phyloP scores from a whole-genome alignment of 2,888 invertebrate species.

The Lysandra bellargus region DNA sequence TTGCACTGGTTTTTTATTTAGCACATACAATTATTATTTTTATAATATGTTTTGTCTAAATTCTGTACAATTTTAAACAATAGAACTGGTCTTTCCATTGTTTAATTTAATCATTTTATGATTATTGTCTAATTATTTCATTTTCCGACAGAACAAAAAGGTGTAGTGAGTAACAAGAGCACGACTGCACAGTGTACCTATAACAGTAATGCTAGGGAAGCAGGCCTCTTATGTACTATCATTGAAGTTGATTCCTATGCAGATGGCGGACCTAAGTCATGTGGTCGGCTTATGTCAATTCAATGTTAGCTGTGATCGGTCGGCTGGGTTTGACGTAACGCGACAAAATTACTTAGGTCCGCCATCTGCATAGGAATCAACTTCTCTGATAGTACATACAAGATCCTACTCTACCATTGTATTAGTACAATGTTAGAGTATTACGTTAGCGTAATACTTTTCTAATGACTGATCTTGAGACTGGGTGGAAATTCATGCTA shows the following conservation, averaged over 20 bases:
- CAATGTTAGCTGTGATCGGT: too few species aligned
- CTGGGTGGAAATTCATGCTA: constrained; percentile 4
- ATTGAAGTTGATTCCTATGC: too few species aligned
- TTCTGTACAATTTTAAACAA: not conserved
- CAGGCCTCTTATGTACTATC: not conserved
- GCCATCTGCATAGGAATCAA: too few species aligned
- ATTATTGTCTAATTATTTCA: not conserved
- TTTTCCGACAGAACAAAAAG: not conserved
- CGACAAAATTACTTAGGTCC: too few species aligned
- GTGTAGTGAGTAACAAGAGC: not conserved
- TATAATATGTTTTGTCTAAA: not conserved
- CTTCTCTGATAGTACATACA: too few species aligned
- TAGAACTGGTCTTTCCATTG: not conserved
- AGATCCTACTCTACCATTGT: constrained; percentile 21
- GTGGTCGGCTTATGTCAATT: too few species aligned
- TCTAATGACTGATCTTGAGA: constrained; percentile 29
- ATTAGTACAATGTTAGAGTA: too few species aligned
- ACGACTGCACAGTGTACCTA: not conserved
- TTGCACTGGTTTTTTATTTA: not conserved
- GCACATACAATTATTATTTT: not conserved
- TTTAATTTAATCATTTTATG: constrained; percentile 9
- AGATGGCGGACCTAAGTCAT: too few species aligned
- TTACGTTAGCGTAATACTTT: too few species aligned
- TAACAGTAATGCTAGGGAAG: not conserved
- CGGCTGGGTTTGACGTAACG: too few species aligned